Evolutionary conservation across 2,888 invertebrate species (phyloP).

Genomic region (Watsonalla binaria): DNA sequence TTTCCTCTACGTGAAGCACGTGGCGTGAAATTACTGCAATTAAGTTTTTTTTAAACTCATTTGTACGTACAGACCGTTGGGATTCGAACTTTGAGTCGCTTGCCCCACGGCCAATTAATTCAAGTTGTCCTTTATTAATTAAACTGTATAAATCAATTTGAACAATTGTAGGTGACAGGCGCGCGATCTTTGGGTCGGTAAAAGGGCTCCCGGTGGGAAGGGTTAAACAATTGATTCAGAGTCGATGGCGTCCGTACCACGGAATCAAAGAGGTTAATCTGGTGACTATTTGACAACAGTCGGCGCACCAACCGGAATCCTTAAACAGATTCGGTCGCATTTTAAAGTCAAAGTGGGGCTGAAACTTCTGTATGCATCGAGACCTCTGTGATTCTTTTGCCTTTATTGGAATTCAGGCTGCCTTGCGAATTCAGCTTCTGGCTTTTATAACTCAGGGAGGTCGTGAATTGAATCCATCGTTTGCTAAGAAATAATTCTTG

Average conservation of each 20-base stretch:
- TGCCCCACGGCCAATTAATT: background rate
- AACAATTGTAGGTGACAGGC: background rate
- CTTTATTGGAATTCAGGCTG: background rate
- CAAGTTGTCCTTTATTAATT: background rate
- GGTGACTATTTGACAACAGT: background rate
- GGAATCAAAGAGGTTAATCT: constrained; percentile 1
- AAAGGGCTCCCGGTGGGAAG: background rate
- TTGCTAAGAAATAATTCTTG: no score
- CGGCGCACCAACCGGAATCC: background rate
- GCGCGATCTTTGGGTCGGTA: background rate
- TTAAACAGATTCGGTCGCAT: background rate
- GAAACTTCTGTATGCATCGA: background rate
- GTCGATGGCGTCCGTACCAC: constrained; percentile 1
- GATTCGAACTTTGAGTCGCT: no score
- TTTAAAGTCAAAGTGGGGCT: background rate
- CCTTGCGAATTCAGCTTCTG: background rate
- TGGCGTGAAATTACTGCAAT: no score
- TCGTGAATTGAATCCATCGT: no score
- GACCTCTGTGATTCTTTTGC: background rate
- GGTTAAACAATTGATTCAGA: background rate
- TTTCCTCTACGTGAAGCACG: no score
- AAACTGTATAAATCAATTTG: background rate
- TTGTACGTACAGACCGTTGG: no score
- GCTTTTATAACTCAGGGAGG: background rate
- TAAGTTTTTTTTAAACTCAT: no score